Percentiles rank a stretch among this genome's conserved stretches.
phyloP scores from a whole-genome alignment of 2,888 invertebrate species.

The Crematogaster levior region DNA sequence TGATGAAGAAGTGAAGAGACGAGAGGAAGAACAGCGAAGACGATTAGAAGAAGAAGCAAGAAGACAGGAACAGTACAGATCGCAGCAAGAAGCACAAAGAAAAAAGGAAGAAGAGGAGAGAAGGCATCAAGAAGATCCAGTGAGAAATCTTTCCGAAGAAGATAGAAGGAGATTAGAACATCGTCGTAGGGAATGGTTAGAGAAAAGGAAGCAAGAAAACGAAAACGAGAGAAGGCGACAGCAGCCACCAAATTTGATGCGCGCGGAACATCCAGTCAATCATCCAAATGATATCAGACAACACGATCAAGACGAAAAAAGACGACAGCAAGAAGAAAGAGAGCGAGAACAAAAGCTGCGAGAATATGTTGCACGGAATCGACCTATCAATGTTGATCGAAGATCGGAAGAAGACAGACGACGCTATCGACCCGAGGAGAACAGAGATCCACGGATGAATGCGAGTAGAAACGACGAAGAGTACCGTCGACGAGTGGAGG shows the following conservation, averaged over 20 bases:
- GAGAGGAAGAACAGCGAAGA: slow-evolving; percentile 20
- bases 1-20: not conserved
- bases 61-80: slow-evolving; percentile 35
- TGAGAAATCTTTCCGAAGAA: slow-evolving; percentile 32
- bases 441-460: slow-evolving; percentile 15
- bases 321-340: slow-evolving; percentile 54
- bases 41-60: slow-evolving; percentile 23
- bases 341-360: slow-evolving; percentile 50
- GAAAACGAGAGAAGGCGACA: slow-evolving; percentile 63
- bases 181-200: slow-evolving; percentile 56
- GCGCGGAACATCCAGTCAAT: not conserved
- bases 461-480: slow-evolving; percentile 33
- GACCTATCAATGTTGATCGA: slow-evolving; percentile 65
- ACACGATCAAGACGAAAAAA: slow-evolving; percentile 43
- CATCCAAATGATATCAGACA: slow-evolving; percentile 33
- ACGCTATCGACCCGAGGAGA: slow-evolving; percentile 25
- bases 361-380: slow-evolving; percentile 75
- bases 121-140: slow-evolving; percentile 1
- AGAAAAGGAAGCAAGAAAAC: slow-evolving; percentile 48
- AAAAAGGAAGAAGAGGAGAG: slow-evolving; percentile 25
- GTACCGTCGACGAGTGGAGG: slow-evolving; percentile 45
- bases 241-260: slow-evolving; percentile 53
- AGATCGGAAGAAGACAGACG: slow-evolving; percentile 35
- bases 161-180: slow-evolving; percentile 43
- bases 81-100: slow-evolving; percentile 31